Percentiles rank a stretch among this genome's conserved stretches.
These are phyloP conservation scores for Engystomops pustulosus DNA, from an alignment of 2,113 vertebrate genomes.

Conservation along the genomic window DNA sequence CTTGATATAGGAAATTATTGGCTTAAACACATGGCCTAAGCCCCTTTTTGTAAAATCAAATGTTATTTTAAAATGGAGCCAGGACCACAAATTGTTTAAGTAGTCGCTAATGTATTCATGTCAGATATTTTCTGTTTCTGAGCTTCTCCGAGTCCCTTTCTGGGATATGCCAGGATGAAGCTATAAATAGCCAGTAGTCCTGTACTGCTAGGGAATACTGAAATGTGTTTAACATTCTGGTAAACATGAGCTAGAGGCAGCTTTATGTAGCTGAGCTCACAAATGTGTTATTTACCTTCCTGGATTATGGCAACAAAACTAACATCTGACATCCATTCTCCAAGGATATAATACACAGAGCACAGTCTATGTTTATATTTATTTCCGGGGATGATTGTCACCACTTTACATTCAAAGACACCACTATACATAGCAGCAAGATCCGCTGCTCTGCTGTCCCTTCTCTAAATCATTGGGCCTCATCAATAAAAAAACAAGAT, in stretches of 20 bases:
- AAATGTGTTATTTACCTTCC: conserved; percentile 41
- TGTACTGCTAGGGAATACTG: conserved; percentile 24
- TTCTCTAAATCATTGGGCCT: background rate
- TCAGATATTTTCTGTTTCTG: background rate
- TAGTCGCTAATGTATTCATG: conserved; percentile 1
- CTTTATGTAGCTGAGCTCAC: conserved; percentile 17
- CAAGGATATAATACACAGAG: conserved; percentile 19
- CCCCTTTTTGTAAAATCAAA: background rate
- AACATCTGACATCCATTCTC: conserved; percentile 34
- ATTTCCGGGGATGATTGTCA: background rate
- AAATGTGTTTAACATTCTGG: conserved; percentile 40
- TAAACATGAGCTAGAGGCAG: conserved; percentile 36
- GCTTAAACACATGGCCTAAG: background rate
- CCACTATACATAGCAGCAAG: background rate
- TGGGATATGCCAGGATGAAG: background rate
- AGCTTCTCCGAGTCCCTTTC: background rate
- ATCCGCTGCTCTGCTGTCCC: background rate
- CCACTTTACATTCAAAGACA: conserved; percentile 15
- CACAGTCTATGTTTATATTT: conserved; percentile 9
- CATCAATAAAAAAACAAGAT: background rate
- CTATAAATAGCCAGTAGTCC: conserved; percentile 40
- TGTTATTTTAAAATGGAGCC: background rate
- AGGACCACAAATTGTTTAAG: background rate
- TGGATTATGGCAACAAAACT: conserved; percentile 21
- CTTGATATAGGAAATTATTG: background rate